A percentile compares a stretch with the other conserved stretches of the same genome.
Conservation (phyloP, 2,113 vertebrate species). For the Cryptotis parvus region DNA sequence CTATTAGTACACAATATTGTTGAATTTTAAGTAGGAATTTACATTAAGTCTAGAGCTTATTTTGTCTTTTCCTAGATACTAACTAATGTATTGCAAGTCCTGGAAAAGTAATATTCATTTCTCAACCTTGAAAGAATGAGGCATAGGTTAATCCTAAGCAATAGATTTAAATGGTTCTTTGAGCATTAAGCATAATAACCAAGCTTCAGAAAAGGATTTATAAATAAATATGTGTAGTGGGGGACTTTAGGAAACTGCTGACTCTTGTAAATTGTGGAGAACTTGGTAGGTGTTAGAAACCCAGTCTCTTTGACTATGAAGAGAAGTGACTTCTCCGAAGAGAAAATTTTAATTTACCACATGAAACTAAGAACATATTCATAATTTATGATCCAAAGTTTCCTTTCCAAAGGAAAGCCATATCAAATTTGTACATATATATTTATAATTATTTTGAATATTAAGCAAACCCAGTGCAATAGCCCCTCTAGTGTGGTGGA, state of each 20-base stretch:
- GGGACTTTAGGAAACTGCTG: background rate
- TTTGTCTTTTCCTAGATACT: constrained; percentile 40
- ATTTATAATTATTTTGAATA: background rate
- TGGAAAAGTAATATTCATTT: constrained; percentile 21
- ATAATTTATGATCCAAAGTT: background rate
- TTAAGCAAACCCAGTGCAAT: constrained; percentile 64
- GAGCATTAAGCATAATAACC: background rate
- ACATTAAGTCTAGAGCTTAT: constrained; percentile 56
- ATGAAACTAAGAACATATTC: background rate
- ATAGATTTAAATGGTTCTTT: background rate
- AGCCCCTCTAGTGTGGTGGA: constrained; percentile 78
- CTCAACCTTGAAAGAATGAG: constrained; percentile 20
- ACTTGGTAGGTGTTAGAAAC: background rate
- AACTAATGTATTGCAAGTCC: background rate
- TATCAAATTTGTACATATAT: background rate
- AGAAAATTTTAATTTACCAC: constrained; percentile 31
- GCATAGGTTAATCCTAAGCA: background rate
- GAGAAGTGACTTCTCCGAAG: background rate
- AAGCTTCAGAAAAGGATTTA: background rate
- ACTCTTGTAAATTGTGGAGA: background rate
- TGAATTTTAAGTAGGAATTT: constrained; percentile 55
- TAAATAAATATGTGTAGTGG: background rate
- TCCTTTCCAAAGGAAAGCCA: constrained; percentile 44
- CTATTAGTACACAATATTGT: background rate
- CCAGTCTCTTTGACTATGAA: background rate